Evolutionary conservation across 2,113 vertebrate species (phyloP).

Genomic region (Triplophysa rosa): DNA sequence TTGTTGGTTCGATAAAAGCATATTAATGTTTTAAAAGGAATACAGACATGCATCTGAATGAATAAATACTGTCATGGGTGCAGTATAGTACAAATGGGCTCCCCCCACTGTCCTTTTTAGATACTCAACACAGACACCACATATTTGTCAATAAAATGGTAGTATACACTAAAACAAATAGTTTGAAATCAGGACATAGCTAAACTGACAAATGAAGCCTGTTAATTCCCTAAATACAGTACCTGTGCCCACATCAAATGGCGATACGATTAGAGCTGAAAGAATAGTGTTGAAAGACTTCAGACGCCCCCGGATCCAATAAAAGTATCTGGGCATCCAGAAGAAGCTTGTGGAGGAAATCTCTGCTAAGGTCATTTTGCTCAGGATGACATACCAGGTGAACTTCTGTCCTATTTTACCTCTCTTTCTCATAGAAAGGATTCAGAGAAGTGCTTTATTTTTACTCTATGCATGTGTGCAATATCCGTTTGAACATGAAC

Average conservation of each 20-base stretch:
- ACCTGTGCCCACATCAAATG: not conserved
- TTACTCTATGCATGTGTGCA: not conserved
- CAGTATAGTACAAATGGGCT: too few relatives aligned
- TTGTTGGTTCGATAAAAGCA: slow-evolving; percentile 42
- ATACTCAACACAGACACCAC: too few relatives aligned
- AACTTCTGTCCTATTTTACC: slow-evolving; percentile 43
- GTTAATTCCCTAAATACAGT: too few relatives aligned
- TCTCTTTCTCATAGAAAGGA: slow-evolving; percentile 8
- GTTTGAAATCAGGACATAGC: too few relatives aligned
- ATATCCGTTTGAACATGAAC: not conserved
- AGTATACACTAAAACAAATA: too few relatives aligned
- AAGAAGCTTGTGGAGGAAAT: slow-evolving; percentile 34
- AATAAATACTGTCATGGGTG: slow-evolving; percentile 25
- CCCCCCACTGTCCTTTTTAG: too few relatives aligned
- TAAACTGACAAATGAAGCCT: too few relatives aligned
- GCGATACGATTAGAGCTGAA: not conserved
- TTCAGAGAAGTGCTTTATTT: slow-evolving; percentile 36
- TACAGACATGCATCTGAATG: slow-evolving; percentile 32
- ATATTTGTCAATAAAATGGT: too few relatives aligned
- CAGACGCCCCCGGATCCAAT: slow-evolving; percentile 22
- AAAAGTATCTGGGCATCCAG: slow-evolving; percentile 45
- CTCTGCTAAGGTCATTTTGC: slow-evolving; percentile 53
- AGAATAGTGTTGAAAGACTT: slow-evolving; percentile 23
- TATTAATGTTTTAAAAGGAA: slow-evolving; percentile 25
- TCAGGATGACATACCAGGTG: slow-evolving; percentile 52